Evolutionary conservation across 2,888 invertebrate species (phyloP).

Genomic region (Lathronympha strigana): DNA sequence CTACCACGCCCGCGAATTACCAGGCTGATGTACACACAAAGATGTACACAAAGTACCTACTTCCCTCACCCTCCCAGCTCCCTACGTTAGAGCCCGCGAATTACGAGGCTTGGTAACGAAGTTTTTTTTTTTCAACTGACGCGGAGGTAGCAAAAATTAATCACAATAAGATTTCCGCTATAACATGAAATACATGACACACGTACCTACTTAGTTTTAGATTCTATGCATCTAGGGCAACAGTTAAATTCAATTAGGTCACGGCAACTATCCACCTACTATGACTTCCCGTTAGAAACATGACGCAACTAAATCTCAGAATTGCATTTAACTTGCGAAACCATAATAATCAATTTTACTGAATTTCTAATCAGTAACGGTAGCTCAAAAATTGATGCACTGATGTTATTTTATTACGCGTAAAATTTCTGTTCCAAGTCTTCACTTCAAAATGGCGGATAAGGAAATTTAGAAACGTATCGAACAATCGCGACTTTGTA

Average conservation of each 20-base stretch:
- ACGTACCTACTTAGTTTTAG: not conserved
- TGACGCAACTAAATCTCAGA: conserved; percentile 28
- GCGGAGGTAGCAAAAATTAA: too few relatives aligned
- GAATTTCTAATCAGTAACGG: not conserved
- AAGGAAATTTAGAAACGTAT: conserved; percentile 6
- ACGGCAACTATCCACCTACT: conserved; percentile 14
- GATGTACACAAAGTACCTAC: too few relatives aligned
- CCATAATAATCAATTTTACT: not conserved
- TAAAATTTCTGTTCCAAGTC: not conserved
- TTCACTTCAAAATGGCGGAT: conserved; percentile 38
- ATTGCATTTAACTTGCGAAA: conserved; percentile 7
- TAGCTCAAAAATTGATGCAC: not conserved
- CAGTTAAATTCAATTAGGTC: conserved; percentile 26
- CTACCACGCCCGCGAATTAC: too few relatives aligned
- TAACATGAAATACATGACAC: conserved; percentile 1
- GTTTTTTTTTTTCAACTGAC: too few relatives aligned
- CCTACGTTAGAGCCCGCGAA: too few relatives aligned
- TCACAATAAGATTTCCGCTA: not conserved
- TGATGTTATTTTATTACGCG: not conserved
- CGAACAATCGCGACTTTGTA: conserved; percentile 1
- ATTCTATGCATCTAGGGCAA: conserved; percentile 10
- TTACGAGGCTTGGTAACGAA: too few relatives aligned
- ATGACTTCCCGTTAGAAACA: conserved; percentile 28
- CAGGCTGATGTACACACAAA: too few relatives aligned
- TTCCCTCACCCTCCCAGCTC: too few relatives aligned